Percentiles rank a stretch among this genome's conserved stretches.
Conservation (phyloP, 2,113 vertebrate species). For the Alexandromys fortis region DNA sequence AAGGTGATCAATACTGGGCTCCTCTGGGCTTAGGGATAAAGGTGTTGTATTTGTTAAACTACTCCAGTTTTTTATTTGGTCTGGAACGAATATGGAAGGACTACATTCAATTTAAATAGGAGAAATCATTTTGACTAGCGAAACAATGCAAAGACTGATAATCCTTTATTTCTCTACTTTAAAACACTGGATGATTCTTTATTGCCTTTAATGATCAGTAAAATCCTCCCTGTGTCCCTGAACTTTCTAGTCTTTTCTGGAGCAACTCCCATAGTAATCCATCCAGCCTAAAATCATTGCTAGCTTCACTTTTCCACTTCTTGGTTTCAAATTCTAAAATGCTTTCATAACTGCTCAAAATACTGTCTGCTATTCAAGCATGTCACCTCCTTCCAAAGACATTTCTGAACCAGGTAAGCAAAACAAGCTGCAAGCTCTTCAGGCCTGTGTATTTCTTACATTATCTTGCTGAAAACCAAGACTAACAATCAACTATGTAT, state of each 20-base stretch:
- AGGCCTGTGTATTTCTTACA: neutral
- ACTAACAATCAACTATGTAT: neutral
- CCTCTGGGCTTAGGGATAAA: neutral
- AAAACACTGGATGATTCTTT: neutral
- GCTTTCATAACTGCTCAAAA: neutral
- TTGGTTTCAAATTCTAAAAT: neutral
- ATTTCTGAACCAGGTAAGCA: neutral
- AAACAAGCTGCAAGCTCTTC: neutral
- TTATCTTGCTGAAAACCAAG: conserved; percentile 15
- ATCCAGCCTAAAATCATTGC: neutral
- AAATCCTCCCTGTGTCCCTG: neutral
- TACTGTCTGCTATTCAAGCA: neutral
- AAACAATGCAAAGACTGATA: neutral
- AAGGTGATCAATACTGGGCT: neutral
- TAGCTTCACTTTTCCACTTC: neutral
- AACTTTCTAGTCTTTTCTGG: neutral
- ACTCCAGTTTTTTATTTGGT: neutral
- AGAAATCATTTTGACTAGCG: neutral
- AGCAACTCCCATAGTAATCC: neutral
- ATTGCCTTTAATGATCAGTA: neutral
- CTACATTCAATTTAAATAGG: neutral
- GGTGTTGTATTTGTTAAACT: neutral
- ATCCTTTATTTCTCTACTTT: neutral
- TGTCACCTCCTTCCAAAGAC: neutral
- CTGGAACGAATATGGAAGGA: conserved; percentile 3